Evolutionary conservation across 2,888 invertebrate genomes (phyloP).

Genomic region (Ophion obscuratus): DNA sequence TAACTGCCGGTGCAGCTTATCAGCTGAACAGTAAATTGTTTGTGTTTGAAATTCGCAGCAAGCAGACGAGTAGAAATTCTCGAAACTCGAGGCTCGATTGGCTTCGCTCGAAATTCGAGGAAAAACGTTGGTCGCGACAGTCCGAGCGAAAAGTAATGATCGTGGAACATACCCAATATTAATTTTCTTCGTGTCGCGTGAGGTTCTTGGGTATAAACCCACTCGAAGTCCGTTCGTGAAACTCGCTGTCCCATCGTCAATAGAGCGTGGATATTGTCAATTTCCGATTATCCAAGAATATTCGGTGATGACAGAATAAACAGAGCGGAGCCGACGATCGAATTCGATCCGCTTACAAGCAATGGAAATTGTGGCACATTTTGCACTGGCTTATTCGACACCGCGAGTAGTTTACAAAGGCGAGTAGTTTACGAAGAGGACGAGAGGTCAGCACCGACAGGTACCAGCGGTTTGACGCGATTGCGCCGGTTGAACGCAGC

Average conservation of each 20-base stretch:
- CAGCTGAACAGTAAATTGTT: constrained; percentile 1
- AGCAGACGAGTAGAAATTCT: background rate
- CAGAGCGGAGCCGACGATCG: constrained; percentile 8
- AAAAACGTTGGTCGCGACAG: constrained; percentile 13
- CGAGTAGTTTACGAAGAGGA: constrained; percentile 13
- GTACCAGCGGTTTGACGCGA: constrained; percentile 2
- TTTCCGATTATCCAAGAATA: background rate
- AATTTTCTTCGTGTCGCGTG: constrained; percentile 97
- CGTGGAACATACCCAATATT: constrained; percentile 91
- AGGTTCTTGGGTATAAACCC: constrained; percentile 98
- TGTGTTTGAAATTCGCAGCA: background rate
- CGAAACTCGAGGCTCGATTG: background rate
- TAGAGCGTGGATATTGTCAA: constrained; percentile 5
- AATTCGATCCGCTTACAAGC: constrained; percentile 1
- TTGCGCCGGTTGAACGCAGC: background rate
- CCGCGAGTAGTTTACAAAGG: background rate
- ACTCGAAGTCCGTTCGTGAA: constrained; percentile 97
- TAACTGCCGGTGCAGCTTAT: background rate
- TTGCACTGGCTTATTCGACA: constrained; percentile 40
- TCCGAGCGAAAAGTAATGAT: constrained; percentile 15
- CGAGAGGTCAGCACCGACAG: constrained; percentile 59
- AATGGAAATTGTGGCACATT: constrained; percentile 22
- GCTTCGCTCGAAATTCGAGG: constrained; percentile 1
- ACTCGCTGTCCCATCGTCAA: constrained; percentile 95
- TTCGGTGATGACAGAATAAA: background rate